Evolutionary conservation across 2,113 vertebrate species (phyloP).

Genomic region (Trematocara zebra): DNA sequence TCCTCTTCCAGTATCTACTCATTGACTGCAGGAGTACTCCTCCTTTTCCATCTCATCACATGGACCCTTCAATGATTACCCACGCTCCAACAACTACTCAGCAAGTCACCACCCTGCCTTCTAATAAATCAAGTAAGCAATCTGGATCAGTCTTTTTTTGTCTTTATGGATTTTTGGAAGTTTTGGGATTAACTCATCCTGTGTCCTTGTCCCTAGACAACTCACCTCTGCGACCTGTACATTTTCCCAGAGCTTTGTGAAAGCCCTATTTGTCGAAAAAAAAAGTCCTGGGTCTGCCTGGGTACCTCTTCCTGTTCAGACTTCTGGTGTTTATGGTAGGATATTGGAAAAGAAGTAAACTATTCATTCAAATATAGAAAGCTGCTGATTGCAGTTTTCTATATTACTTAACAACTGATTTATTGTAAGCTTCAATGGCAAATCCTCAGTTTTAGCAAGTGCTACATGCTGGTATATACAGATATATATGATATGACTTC

Average conservation of each 20-base stretch:
- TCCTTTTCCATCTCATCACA: not conserved
- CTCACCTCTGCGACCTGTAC: accelerated
- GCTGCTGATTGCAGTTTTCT: accelerated
- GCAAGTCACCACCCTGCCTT: not conserved
- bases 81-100: not conserved
- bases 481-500: not conserved
- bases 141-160: not conserved
- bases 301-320: not conserved
- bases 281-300: not conserved
- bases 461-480: not conserved
- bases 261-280: accelerated
- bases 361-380: not conserved
- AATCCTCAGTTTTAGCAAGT: accelerated
- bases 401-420: not conserved
- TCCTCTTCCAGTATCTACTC: not conserved
- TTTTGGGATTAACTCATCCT: not conserved
- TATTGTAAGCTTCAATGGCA: not conserved
- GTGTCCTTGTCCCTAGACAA: not conserved
- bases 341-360: not conserved
- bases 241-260: not conserved
- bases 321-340: not conserved
- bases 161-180: not conserved
- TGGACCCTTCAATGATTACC: not conserved
- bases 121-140: not conserved
- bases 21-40: not conserved